phyloP scores from a whole-genome alignment of 1,140 invertebrate genomes.

The Microvelia longipes region DNA sequence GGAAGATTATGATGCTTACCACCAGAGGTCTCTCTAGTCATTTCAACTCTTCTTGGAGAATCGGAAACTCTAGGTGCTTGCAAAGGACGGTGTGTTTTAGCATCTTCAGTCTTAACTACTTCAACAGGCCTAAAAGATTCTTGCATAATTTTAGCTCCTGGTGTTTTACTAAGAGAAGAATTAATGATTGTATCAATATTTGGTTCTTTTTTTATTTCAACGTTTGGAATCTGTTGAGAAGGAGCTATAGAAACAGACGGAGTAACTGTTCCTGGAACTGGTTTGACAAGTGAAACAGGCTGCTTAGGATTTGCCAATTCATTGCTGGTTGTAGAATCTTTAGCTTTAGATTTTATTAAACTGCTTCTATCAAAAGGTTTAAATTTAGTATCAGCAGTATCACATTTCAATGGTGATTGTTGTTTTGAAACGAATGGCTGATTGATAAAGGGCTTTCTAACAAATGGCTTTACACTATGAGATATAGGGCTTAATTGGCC shows the following conservation, averaged over 20 bases:
- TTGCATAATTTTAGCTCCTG: not conserved
- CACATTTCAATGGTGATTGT: not conserved
- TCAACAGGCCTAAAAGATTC: not conserved
- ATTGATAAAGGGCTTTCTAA: conserved; percentile 15
- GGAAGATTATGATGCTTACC: conserved; percentile 21
- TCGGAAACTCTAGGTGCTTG: not conserved
- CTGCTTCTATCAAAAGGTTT: conserved; percentile 1
- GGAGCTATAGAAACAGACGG: not conserved
- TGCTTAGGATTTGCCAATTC: not conserved
- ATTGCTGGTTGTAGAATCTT: not conserved
- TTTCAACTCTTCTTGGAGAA: not conserved
- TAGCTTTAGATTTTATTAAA: not conserved
- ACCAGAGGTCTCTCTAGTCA: conserved; percentile 5
- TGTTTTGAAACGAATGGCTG: not conserved
- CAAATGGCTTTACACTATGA: conserved; percentile 15
- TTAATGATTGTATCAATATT: not conserved
- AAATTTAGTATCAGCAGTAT: conserved; percentile 13
- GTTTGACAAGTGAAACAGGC: not conserved
- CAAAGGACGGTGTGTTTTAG: not conserved
- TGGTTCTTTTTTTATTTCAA: not conserved
- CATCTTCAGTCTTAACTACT: not conserved
- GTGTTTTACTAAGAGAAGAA: not conserved
- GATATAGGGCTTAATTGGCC: conserved; percentile 14
- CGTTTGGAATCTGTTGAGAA: not conserved
- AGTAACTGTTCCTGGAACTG: not conserved